These are phyloP conservation scores for Sebastes paucispinis DNA, from an alignment of 2,797 vertebrate species.

Conservation along the genomic window DNA sequence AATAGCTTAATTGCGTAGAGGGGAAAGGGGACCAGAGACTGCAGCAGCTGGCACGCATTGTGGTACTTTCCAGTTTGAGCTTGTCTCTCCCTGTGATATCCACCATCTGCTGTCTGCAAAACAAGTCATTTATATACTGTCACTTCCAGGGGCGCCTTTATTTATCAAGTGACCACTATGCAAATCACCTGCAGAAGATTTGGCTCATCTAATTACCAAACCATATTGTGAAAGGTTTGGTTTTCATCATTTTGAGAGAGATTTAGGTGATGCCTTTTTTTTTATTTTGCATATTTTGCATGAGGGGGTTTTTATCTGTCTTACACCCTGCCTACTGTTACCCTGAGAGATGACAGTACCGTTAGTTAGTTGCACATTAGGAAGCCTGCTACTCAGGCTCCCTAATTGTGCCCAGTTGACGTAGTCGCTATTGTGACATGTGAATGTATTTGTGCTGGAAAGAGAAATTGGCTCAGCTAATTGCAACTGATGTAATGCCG, in stretches of 20 bases:
- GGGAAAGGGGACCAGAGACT: slow-evolving; percentile 76
- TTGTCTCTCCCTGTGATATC: slow-evolving; percentile 85
- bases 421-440: slow-evolving; percentile 55
- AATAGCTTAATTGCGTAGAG: slow-evolving; percentile 80
- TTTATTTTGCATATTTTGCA: slow-evolving; percentile 49
- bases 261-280: slow-evolving; percentile 58
- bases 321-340: slow-evolving; percentile 45
- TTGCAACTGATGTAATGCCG: slow-evolving; percentile 57
- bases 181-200: slow-evolving; percentile 82
- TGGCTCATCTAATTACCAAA: slow-evolving; percentile 82
- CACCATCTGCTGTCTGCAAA: slow-evolving; percentile 96
- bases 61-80: slow-evolving; percentile 78
- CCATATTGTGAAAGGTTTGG: slow-evolving; percentile 72
- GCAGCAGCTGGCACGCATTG: slow-evolving; percentile 91
- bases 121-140: slow-evolving; percentile 91
- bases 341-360: slow-evolving; percentile 60
- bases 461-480: slow-evolving; percentile 59
- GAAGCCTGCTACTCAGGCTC: slow-evolving; percentile 48
- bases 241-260: slow-evolving; percentile 71
- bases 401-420: slow-evolving; percentile 66
- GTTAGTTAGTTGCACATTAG: slow-evolving; percentile 66
- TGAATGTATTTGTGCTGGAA: slow-evolving; percentile 48
- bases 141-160: slow-evolving; percentile 83
- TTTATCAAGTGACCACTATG: slow-evolving; percentile 89
- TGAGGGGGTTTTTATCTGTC: slow-evolving; percentile 42